Base-by-base conservation (phyloP, 2,888 invertebrate species). In the Eucera pruinosa region DNA sequence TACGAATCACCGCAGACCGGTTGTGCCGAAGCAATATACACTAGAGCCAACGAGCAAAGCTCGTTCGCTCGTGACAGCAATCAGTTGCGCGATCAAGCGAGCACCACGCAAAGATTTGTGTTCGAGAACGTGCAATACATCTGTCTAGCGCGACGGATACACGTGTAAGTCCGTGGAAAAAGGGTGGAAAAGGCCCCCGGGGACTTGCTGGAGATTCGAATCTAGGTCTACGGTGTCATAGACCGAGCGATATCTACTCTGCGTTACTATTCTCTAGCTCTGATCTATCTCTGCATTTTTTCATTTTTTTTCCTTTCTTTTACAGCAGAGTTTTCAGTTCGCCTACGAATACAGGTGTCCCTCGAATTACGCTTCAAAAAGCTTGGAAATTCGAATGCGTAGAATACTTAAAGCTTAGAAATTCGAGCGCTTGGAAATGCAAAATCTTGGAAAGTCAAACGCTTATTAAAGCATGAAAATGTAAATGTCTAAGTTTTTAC, bases 161-260 rank as follows among this genome's bases (percentile, higher is more conserved):
- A 65, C 72, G 74, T 65, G 72, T 72, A 58, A 2, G 25, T 30
- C 58, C 39, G 47, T 0, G 43, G 54, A 60, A 75, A 72, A 72
- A 72, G 75, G 52, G 54, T 58, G 39, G 72, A 65, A 71, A 75
- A 65, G 65, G 58, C 64, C 75, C 54, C 54, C 45, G 54, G 75
- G 71, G 65, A 66, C 54, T 52, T 72, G 74, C 45, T 54, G 43
- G 71, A 75, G 74, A 71, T 71, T 75, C 74, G 74, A 65, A 75
- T 72, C 74, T 75, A 62, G 65, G 74, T 75, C 65, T 75, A 54
- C 58, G 36, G 30, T 60, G 64, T 11, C 60, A 25, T 23, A 6
- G 18, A 20, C n/a, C 41, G 15, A 30, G 15, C 13, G 30, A 39
- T 75, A 65, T 58, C 43, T 23, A 48, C 15, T 47, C 52, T 23